These are phyloP conservation scores for Echinops telfairi DNA, from an alignment of 2,113 vertebrate genomes.

Conservation along the genomic window DNA sequence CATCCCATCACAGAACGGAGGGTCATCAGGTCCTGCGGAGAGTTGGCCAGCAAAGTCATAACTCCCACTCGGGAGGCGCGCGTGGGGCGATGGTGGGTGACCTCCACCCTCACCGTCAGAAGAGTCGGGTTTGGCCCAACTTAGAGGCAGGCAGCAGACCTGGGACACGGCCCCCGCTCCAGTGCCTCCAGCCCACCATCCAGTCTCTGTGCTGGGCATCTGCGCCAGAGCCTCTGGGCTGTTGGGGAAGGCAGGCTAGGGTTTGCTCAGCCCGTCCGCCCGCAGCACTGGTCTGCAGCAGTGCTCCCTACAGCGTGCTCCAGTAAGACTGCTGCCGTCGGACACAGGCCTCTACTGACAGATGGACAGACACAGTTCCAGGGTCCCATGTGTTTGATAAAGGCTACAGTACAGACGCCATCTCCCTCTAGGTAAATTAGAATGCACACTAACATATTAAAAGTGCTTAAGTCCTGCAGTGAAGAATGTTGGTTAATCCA, in stretches of 20 bases:
- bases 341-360: not conserved
- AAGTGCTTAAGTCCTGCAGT: not conserved
- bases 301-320: not conserved
- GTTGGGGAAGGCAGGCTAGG: not conserved
- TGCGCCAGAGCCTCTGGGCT: not conserved
- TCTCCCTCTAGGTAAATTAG: not conserved
- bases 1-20: too few species aligned
- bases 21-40: too few species aligned
- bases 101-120: not conserved
- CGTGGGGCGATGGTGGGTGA: too few species aligned
- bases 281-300: not conserved
- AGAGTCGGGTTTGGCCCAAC: not conserved
- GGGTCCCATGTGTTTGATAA: slow-evolving; percentile 10
- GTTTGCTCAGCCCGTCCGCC: not conserved
- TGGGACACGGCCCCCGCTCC: not conserved
- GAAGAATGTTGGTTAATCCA: slow-evolving; percentile 36
- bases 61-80: too few species aligned
- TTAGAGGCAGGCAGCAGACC: not conserved
- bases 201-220: not conserved
- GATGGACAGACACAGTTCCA: not conserved
- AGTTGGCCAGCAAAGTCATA: too few species aligned
- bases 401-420: not conserved
- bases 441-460: not conserved
- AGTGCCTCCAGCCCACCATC: not conserved
- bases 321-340: not conserved